Evolutionary conservation across 2,888 invertebrate species (phyloP).

Genomic region (Pyrochroa serraticornis): DNA sequence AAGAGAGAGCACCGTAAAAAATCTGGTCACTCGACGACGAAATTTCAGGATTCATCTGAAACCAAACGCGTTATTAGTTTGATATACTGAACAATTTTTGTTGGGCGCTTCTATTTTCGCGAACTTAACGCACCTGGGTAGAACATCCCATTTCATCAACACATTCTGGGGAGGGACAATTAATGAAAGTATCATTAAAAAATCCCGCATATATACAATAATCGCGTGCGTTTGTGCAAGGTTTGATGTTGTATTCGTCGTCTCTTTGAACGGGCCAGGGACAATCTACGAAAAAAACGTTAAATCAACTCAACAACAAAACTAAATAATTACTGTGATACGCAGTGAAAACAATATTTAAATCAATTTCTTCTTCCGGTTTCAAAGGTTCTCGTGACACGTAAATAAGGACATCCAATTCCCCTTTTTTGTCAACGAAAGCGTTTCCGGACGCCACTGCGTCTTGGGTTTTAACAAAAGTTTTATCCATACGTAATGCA

Average conservation of each 20-base stretch:
- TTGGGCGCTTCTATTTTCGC: neutral
- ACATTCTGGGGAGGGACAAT: slow-evolving; percentile 59
- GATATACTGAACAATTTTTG: slow-evolving; percentile 14
- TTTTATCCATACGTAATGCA: slow-evolving; percentile 38
- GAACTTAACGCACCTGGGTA: slow-evolving; percentile 6
- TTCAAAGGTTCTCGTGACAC: slow-evolving; percentile 50
- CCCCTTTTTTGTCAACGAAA: slow-evolving; percentile 47
- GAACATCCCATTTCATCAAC: slow-evolving; percentile 58
- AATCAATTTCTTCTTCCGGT: slow-evolving; percentile 47
- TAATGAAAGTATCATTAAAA: slow-evolving; percentile 58
- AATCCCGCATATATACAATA: slow-evolving; percentile 57
- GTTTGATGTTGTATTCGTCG: slow-evolving; percentile 36
- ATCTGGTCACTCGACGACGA: slow-evolving; percentile 2
- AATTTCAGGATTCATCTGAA: neutral
- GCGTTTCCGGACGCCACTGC: slow-evolving; percentile 36
- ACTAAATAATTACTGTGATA: slow-evolving; percentile 52
- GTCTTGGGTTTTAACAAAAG: slow-evolving; percentile 34
- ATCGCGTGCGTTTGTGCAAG: slow-evolving; percentile 36
- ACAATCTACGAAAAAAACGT: slow-evolving; percentile 14
- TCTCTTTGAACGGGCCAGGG: slow-evolving; percentile 44
- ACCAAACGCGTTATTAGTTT: neutral
- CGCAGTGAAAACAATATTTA: slow-evolving; percentile 59
- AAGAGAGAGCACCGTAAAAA: slow-evolving; percentile 3
- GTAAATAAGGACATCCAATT: slow-evolving; percentile 57
- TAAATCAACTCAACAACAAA: neutral